A percentile compares a stretch with the other conserved stretches of the same genome.
Evolutionary conservation across 64 coral and sea anemone species (phyloP).

Genomic region (Montipora foliosa): DNA sequence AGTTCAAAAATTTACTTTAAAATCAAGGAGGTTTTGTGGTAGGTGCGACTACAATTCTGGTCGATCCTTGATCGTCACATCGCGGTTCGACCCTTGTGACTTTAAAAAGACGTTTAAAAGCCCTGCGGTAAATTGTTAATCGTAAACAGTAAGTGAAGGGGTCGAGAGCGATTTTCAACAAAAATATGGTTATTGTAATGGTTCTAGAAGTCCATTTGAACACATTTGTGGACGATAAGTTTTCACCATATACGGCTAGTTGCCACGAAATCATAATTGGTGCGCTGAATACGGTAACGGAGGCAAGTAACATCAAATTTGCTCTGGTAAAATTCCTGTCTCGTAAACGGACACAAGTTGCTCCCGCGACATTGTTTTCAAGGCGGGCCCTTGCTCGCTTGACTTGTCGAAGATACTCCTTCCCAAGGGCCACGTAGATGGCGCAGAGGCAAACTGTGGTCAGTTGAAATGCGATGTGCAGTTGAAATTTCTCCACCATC

Average conservation of each 20-base stretch:
- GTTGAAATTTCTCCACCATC: constrained; percentile 13
- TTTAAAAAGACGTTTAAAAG: constrained; percentile 28
- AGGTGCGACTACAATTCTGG: not conserved
- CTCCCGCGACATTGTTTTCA: not conserved
- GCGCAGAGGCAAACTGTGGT: constrained; percentile 21
- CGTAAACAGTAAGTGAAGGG: constrained; percentile 17
- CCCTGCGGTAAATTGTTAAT: constrained; percentile 9
- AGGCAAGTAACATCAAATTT: constrained; percentile 11
- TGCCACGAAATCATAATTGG: constrained; percentile 44
- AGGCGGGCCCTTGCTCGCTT: not conserved
- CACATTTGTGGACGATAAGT: not conserved
- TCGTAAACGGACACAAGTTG: constrained; percentile 3
- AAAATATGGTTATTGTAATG: constrained; percentile 25
- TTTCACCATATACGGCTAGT: constrained; percentile 8
- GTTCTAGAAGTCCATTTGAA: not conserved
- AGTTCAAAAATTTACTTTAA: no score
- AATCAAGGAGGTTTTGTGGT: not conserved
- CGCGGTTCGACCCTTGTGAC: not conserved
- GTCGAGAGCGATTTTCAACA: constrained; percentile 21
- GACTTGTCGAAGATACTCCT: constrained; percentile 19
- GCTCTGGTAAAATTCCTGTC: constrained; percentile 48
- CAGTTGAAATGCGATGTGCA: constrained; percentile 36
- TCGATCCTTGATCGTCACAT: not conserved
- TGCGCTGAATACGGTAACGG: constrained; percentile 7
- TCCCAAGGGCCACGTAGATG: constrained; percentile 7